phyloP scores from a whole-genome alignment of 2,113 vertebrate genomes.

The Leucopsar rothschildi region DNA sequence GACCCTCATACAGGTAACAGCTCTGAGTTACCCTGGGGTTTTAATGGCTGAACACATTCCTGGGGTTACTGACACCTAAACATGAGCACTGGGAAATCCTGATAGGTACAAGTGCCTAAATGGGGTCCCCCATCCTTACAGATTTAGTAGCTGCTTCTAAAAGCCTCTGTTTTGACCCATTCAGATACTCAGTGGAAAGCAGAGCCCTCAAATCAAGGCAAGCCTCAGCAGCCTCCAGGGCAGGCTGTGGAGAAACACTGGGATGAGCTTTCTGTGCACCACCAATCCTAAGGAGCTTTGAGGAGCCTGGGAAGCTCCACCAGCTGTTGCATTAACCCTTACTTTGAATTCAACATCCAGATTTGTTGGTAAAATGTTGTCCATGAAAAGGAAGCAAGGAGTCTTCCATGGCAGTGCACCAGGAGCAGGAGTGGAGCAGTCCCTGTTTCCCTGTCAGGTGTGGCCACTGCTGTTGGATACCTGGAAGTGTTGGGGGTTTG shows the following conservation, averaged over 20 bases:
- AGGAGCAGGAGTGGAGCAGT: neutral
- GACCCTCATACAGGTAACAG: neutral
- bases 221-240: neutral
- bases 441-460: neutral
- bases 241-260: neutral
- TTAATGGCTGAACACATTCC: neutral
- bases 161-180: neutral
- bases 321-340: neutral
- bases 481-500: neutral
- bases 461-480: neutral
- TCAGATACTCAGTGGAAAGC: neutral
- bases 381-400: neutral
- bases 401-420: rapidly evolving
- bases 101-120: neutral
- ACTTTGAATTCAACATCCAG: neutral
- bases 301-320: neutral
- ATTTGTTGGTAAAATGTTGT: neutral
- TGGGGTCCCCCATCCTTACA: neutral
- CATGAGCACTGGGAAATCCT: neutral
- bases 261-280: neutral
- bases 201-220: neutral
- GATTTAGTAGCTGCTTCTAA: neutral
- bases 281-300: neutral
- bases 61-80: neutral
- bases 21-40: rapidly evolving